A percentile compares a stretch with the other conserved stretches of the same genome.
Evolutionary conservation across 2,113 vertebrate genomes (phyloP).

Genomic region (Scartelaos histophorus): DNA sequence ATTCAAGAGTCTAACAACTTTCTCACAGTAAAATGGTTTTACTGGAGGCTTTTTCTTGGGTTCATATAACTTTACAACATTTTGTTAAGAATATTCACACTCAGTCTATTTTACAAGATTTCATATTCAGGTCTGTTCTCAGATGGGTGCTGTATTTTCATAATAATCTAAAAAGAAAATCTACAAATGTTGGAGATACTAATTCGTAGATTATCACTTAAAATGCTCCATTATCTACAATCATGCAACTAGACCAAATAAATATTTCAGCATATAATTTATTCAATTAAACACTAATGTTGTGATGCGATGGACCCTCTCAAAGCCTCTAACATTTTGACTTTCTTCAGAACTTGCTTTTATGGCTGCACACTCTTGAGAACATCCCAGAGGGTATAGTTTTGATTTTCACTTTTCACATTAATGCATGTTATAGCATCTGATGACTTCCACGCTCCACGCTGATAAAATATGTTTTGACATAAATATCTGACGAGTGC

Average conservation of each 20-base stretch:
- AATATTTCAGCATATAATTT: background rate
- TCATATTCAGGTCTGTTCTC: background rate
- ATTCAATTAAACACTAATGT: background rate
- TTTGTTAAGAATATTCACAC: no score
- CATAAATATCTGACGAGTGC: slow-evolving; percentile 5
- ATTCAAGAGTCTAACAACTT: background rate
- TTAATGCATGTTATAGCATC: background rate
- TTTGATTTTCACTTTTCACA: slow-evolving; percentile 8
- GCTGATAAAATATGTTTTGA: slow-evolving; percentile 5
- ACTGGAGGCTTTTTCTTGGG: no score
- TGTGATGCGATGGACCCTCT: background rate
- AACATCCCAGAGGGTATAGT: background rate
- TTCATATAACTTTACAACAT: no score
- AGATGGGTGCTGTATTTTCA: background rate
- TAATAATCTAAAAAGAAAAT: background rate
- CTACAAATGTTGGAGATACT: background rate
- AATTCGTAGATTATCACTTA: background rate
- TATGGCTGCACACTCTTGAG: slow-evolving; percentile 5
- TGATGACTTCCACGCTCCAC: slow-evolving; percentile 10
- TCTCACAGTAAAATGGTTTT: background rate
- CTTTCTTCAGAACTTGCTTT: background rate
- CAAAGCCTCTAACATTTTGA: background rate
- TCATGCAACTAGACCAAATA: background rate
- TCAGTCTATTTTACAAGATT: background rate
- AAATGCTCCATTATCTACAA: background rate